Base-by-base conservation (phyloP, 2,888 invertebrate species). In the Drosophila engyochracea region DNA sequence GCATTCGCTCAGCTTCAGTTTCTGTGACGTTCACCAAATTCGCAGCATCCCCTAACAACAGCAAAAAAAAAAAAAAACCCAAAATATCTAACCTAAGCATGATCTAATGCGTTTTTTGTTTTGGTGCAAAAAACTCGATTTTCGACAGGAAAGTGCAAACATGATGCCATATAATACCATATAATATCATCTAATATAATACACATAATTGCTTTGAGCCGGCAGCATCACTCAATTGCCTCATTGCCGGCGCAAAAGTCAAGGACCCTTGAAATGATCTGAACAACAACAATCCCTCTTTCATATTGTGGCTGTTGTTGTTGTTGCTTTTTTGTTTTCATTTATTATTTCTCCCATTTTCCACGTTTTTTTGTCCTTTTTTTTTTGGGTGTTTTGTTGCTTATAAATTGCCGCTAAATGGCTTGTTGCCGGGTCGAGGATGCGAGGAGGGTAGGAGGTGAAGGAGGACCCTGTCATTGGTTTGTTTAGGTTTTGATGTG, bases 221-320 rank as follows among this genome's bases (percentile, higher is more conserved):
- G 59, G 67, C 74, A 82, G 70, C 79, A 81, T 80, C 82, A 75
- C 82, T 81, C 69, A 86, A 81, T 80, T 83, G 83, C 67, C 62
- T 79, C 70, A 73, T 81, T 79, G 79, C 68, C 65, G 76, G 74
- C 74, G 80, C 65, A 84, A 86, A 86, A 92, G 92, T 92, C 92
- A 92, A 93, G 92, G 91, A 91, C 91, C 93, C 92, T 89, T 91
- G 82, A 92, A 92, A 92, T 91, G 90, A 92, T 92, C 91, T 83
- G 81, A 82, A 81, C 84, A 77, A 74, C 57, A 60, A 41, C 39
- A 65, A 70, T 77, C 72, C 90, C 83, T 73, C 72, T 80, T 72
- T 70, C 30, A 16, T 35, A 16, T 60, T 73, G 47, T 44, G 63
- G 37, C 51, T 65, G 62, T 66, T 69, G 63, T 55, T 79, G 66